Evolutionary conservation across 2,888 invertebrate species (phyloP).

Genomic region (Eupithecia subumbrata): DNA sequence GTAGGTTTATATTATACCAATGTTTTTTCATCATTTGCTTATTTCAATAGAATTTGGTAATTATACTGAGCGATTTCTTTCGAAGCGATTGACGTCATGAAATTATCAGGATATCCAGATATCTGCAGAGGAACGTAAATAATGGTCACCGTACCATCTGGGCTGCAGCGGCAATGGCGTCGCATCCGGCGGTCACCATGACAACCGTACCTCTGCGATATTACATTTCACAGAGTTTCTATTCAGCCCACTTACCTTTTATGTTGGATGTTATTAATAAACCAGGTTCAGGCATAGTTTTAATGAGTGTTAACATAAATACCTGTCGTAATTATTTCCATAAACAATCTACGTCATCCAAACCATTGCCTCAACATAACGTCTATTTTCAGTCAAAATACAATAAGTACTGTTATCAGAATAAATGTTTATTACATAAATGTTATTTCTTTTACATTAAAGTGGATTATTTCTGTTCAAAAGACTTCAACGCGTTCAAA

Average conservation of each 20-base stretch:
- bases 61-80: background rate
- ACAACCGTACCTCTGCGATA: slow-evolving; percentile 51
- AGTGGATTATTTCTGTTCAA: background rate
- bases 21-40: too few relatives aligned
- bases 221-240: background rate
- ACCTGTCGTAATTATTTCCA: background rate
- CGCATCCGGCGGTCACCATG: slow-evolving; percentile 76
- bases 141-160: slow-evolving; percentile 57
- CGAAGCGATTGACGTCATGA: background rate
- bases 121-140: background rate
- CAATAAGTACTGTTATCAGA: background rate
- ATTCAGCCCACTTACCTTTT: background rate
- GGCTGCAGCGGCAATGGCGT: slow-evolving; percentile 64
- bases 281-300: background rate
- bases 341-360: too few relatives aligned
- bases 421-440: background rate
- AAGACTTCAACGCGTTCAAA: background rate
- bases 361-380: too few relatives aligned
- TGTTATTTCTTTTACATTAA: background rate
- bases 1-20: too few relatives aligned
- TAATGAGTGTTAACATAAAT: background rate
- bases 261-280: background rate
- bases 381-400: background rate
- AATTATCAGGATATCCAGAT: background rate
- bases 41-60: too few relatives aligned